A percentile compares a stretch with the other conserved stretches of the same genome.
These are phyloP conservation scores for Leucophenga maculata DNA, from an alignment of 2,888 invertebrate genomes.

Conservation along the genomic window DNA sequence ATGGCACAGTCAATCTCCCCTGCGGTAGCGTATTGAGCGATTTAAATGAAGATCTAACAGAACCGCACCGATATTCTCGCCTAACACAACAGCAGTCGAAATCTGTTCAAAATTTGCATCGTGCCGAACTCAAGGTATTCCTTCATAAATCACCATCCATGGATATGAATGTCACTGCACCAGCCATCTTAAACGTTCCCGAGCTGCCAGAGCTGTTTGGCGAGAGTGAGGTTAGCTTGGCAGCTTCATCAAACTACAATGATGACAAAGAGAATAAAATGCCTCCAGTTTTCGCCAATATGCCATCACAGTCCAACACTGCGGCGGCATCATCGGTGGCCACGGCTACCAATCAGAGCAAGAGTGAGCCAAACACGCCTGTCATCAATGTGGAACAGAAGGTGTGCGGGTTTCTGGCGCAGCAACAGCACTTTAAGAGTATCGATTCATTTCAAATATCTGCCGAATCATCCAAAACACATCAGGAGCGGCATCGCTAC, in stretches of 20 bases:
- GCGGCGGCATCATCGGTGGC: constrained; percentile 25
- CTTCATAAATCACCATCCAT: constrained; percentile 69
- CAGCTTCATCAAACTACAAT: constrained; percentile 41
- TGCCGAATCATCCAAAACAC: constrained; percentile 28
- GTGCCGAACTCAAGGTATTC: constrained; percentile 66
- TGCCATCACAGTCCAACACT: neutral
- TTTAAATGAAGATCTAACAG: neutral
- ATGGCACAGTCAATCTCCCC: constrained; percentile 6
- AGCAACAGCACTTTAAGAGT: constrained; percentile 62
- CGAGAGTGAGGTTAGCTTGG: constrained; percentile 51
- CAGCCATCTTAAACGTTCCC: constrained; percentile 56
- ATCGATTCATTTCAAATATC: constrained; percentile 58
- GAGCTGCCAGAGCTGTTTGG: constrained; percentile 60
- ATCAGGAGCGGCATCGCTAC: constrained; percentile 27
- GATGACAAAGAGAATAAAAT: constrained; percentile 64
- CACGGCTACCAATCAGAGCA: constrained; percentile 41
- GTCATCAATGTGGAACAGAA: constrained; percentile 47
- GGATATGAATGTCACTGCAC: constrained; percentile 54
- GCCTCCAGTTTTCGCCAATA: constrained; percentile 7
- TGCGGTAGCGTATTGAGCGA: neutral
- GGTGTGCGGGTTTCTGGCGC: constrained; percentile 46
- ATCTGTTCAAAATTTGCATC: constrained; percentile 68
- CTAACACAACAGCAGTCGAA: constrained; percentile 61
- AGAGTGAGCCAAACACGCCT: constrained; percentile 62
- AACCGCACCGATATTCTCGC: constrained; percentile 27